Base-by-base conservation (phyloP, 2,113 vertebrate species). In the Hemicordylus capensis region DNA sequence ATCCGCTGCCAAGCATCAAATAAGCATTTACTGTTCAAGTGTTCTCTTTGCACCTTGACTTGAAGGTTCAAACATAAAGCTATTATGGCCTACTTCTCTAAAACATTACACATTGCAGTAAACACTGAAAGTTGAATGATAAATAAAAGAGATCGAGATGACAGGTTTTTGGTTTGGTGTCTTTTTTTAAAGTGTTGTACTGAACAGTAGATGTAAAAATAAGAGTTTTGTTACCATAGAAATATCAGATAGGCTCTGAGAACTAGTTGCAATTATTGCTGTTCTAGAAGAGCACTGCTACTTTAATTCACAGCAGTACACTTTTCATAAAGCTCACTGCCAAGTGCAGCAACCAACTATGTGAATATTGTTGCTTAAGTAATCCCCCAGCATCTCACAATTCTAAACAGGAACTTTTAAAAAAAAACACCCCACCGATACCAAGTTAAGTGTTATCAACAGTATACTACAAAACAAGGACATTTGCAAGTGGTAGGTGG, bases 131-230 rank as follows among this genome's bases (percentile, higher is more conserved):
- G 64, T 42, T 58, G 51, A 80, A 76, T 22, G 31, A 69, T 4
- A 70, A 26, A 31, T 61, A 82, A 90, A 85, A 19, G 26, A 88
- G 56, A 91, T 42, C 9, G 26, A 76, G 19, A 74, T 51, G 14
- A 67, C 1, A 66, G 42, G 67, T 6, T 83, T 75, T 24, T 54
- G 10, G 20, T n/a, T n/a, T n/a, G n/a, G n/a, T n/a, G n/a, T n/a
- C n/a, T n/a, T n/a, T n/a, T n/a, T n/a, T n/a, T 63, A 81, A 73
- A 5, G 73, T 46, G 64, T 56, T 84, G 63, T 76, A 72, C 9
- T 31, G 56, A 66, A 42, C 0, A 77, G 48, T 3, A 82, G 26
- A 8, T 31, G 64, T 0, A 51, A 54, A 9, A 42, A 4, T 59
- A 51, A 66, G 37, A 24, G 56, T 56, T 75, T 19, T 11, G 7